phyloP scores from a whole-genome alignment of 1,140 invertebrate species.

The Wasmannia auropunctata region DNA sequence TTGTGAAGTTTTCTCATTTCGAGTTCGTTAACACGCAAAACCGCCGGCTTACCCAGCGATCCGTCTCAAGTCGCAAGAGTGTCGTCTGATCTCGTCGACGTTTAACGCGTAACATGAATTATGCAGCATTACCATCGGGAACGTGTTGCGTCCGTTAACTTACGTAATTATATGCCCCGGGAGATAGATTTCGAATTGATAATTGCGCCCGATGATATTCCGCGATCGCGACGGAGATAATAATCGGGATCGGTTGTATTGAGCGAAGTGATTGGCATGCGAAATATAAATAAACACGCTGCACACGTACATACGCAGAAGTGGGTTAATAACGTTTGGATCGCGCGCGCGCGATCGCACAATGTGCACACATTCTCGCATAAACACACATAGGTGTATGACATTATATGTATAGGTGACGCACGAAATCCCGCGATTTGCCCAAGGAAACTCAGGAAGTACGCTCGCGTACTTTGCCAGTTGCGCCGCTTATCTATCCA shows the following conservation, averaged over 20 bases:
- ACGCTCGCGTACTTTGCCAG: constrained; percentile 11
- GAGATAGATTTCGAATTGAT: neutral
- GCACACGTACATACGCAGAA: neutral
- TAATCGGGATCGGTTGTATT: too few species aligned
- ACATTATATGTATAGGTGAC: neutral
- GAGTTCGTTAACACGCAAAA: constrained; percentile 50
- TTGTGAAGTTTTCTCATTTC: constrained; percentile 45
- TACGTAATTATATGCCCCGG: neutral
- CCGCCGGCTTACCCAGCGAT: neutral
- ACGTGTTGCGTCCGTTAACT: neutral
- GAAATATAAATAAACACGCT: neutral
- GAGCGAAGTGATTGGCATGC: neutral
- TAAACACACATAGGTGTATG: neutral
- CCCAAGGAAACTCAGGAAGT: neutral
- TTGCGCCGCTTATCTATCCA: constrained; percentile 50
- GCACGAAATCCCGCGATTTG: constrained; percentile 52
- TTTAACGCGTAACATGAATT: constrained; percentile 5
- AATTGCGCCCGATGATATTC: neutral
- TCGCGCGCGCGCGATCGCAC: neutral
- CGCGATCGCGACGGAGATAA: neutral
- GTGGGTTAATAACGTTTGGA: neutral
- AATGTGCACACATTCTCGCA: neutral
- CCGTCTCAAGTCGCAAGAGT: neutral
- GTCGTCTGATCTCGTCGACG: neutral
- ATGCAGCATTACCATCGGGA: neutral